phyloP scores from a whole-genome alignment of 2,797 vertebrate genomes.

The Graptemys geographica region DNA sequence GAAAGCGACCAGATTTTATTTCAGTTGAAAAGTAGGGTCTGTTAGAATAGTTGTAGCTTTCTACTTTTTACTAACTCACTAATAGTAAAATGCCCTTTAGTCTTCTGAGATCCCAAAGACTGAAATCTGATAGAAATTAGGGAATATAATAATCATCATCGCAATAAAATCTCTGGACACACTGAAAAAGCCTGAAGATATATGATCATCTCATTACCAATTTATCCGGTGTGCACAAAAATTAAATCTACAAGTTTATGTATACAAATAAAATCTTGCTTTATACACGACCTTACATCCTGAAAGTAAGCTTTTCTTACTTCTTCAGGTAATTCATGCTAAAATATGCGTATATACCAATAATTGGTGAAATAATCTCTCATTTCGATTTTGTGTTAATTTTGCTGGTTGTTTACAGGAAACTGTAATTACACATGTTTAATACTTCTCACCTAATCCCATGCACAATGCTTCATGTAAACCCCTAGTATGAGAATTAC shows the following conservation, averaged over 20 bases:
- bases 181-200: neutral
- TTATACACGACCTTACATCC: neutral
- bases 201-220: neutral
- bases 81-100: neutral
- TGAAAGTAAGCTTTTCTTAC: neutral
- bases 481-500: neutral
- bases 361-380: neutral
- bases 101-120: neutral
- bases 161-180: neutral
- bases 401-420: neutral
- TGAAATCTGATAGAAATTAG: neutral
- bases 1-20: conserved; percentile 77
- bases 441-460: neutral
- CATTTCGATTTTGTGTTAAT: neutral
- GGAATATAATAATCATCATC: neutral
- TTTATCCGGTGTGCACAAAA: neutral
- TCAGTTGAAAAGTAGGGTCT: conserved; percentile 65
- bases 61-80: neutral
- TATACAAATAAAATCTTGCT: neutral
- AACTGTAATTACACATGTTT: neutral
- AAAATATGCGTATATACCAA: neutral
- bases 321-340: neutral
- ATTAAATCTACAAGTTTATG: neutral
- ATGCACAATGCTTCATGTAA: neutral
- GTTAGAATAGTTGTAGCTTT: conserved; percentile 51